A percentile compares a stretch with the other conserved stretches of the same genome.
These are phyloP conservation scores for Saccostrea cuccullata DNA, from an alignment of 1,140 invertebrate species.

Conservation along the genomic window DNA sequence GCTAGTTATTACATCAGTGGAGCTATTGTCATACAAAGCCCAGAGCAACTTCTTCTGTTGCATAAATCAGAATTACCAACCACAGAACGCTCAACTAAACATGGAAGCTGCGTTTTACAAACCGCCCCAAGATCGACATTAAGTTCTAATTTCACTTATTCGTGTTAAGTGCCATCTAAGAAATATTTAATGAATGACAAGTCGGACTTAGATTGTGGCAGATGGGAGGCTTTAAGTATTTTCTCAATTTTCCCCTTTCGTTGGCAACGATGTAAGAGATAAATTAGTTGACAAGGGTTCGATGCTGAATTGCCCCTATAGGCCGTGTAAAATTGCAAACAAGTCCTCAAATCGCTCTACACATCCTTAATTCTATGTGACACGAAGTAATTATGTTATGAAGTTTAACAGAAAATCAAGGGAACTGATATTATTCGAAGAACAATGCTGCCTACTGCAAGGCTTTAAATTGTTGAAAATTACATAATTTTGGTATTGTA, in stretches of 20 bases:
- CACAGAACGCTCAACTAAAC: not conserved
- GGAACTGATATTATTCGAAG: not conserved
- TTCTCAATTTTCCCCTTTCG: slow-evolving; percentile 33
- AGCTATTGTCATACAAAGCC: slow-evolving; percentile 16
- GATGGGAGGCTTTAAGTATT: slow-evolving; percentile 33
- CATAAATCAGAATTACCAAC: slow-evolving; percentile 31
- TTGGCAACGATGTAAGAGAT: slow-evolving; percentile 16
- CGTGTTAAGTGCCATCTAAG: slow-evolving; percentile 32
- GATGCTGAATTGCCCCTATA: slow-evolving; percentile 6
- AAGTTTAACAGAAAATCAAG: not conserved
- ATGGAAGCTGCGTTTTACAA: slow-evolving; percentile 9
- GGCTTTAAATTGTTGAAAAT: too few relatives aligned
- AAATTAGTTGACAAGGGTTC: not conserved
- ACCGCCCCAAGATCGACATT: slow-evolving; percentile 3
- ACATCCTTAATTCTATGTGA: slow-evolving; percentile 20
- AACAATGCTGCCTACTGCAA: too few relatives aligned
- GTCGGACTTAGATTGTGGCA: slow-evolving; percentile 6
- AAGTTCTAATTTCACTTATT: slow-evolving; percentile 32
- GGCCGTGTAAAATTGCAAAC: slow-evolving; percentile 26
- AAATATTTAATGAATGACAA: slow-evolving; percentile 26
- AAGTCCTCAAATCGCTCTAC: slow-evolving; percentile 21
- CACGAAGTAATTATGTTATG: not conserved
- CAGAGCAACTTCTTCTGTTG: not conserved
- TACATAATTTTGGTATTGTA: too few relatives aligned
- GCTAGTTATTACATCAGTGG: slow-evolving; percentile 26